Percentiles rank a stretch among this genome's conserved stretches.
phyloP scores from a whole-genome alignment of 1,140 invertebrate genomes.

The Nephotettix cincticeps region DNA sequence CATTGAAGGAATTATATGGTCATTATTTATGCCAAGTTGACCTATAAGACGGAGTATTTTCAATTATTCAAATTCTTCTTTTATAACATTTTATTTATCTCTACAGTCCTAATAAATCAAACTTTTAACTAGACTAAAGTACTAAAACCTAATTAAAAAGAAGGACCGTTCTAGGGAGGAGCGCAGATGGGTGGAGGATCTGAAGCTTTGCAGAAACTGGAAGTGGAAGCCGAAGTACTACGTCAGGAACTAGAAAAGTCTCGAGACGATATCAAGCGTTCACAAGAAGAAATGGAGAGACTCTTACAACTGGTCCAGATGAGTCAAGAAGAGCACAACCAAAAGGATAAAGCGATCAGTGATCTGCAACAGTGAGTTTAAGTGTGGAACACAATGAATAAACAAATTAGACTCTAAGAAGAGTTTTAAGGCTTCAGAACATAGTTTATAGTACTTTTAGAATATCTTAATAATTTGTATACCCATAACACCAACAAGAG shows the following conservation, averaged over 20 bases:
- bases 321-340: conserved; percentile 92
- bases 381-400: too few species aligned
- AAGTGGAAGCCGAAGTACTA: conserved; percentile 74
- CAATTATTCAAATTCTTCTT: too few species aligned
- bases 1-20: too few species aligned
- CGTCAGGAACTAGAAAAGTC: conserved; percentile 69
- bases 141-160: too few species aligned
- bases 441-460: conserved; percentile 15
- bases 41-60: too few species aligned
- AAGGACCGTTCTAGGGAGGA: background rate
- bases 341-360: conserved; percentile 92
- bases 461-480: conserved; percentile 21
- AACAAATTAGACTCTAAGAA: too few species aligned
- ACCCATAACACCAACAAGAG: too few species aligned
- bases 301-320: conserved; percentile 90
- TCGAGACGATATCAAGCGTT: conserved; percentile 76
- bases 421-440: conserved; percentile 3
- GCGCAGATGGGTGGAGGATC: conserved; percentile 19
- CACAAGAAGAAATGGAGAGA: conserved; percentile 85
- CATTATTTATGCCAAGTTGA: too few species aligned
- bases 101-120: too few species aligned
- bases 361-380: conserved; percentile 92
- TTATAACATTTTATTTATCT: too few species aligned
- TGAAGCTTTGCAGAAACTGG: conserved; percentile 52
- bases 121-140: too few species aligned